These are phyloP conservation scores for Drosophila sp. DNA, from an alignment of 1,140 invertebrate species.

Conservation along the genomic window DNA sequence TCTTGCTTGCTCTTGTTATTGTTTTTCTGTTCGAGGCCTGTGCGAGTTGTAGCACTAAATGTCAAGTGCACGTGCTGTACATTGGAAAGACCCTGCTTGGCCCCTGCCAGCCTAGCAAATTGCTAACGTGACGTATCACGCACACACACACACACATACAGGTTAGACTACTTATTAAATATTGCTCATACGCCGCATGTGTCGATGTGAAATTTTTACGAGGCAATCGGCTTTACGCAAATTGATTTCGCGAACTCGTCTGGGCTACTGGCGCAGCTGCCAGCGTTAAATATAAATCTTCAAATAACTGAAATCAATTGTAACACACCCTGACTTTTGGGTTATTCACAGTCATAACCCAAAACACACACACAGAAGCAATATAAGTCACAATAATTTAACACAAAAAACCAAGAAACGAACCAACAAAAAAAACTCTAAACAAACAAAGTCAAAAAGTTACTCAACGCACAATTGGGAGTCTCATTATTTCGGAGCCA, in stretches of 20 bases:
- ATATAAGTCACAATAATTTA: slow-evolving; percentile 64
- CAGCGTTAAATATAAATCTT: slow-evolving; percentile 36
- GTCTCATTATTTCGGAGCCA: not conserved
- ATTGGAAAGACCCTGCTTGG: slow-evolving; percentile 39
- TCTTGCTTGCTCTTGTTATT: slow-evolving; percentile 39
- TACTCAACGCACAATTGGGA: slow-evolving; percentile 1
- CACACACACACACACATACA: slow-evolving; percentile 22
- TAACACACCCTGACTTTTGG: slow-evolving; percentile 18
- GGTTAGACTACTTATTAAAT: slow-evolving; percentile 69
- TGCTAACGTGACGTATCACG: slow-evolving; percentile 71
- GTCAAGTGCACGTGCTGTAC: slow-evolving; percentile 74
- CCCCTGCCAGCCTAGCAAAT: slow-evolving; percentile 33
- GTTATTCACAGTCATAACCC: slow-evolving; percentile 47
- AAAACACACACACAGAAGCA: slow-evolving; percentile 43
- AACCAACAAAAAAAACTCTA: not conserved
- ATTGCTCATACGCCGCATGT: slow-evolving; percentile 67
- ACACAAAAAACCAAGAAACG: too few relatives aligned
- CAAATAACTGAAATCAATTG: slow-evolving; percentile 29
- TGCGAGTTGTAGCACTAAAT: slow-evolving; percentile 66
- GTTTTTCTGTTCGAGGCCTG: slow-evolving; percentile 30
- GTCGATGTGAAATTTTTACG: slow-evolving; percentile 59
- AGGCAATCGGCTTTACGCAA: slow-evolving; percentile 49
- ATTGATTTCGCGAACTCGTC: slow-evolving; percentile 56
- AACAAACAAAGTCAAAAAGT: not conserved
- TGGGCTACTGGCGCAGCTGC: slow-evolving; percentile 35